A percentile compares a stretch with the other conserved stretches of the same genome.
These are phyloP conservation scores for Hypsibius dujardini DNA, from an alignment of 1,140 invertebrate genomes.

Conservation along the genomic window DNA sequence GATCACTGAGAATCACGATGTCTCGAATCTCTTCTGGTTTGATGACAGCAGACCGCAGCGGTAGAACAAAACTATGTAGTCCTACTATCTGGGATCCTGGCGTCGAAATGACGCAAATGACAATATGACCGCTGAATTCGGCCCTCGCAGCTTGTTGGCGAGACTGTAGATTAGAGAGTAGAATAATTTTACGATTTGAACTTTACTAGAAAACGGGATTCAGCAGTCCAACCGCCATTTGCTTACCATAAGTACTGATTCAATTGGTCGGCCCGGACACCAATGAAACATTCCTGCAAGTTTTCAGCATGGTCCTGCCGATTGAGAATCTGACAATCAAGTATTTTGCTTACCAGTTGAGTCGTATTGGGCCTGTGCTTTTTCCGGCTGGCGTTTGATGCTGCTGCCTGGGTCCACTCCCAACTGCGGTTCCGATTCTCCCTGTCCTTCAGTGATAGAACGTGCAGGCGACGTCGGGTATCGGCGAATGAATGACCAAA, in stretches of 20 bases:
- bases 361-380: neutral
- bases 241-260: neutral
- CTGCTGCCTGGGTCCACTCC: neutral
- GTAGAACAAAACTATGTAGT: slow-evolving; percentile 1
- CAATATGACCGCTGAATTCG: slow-evolving; percentile 11
- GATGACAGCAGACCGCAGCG: neutral
- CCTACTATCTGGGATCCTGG: slow-evolving; percentile 13
- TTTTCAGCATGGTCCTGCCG: neutral
- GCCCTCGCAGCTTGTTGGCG: slow-evolving; percentile 9
- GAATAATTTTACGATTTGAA: neutral
- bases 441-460: neutral
- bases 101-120: neutral
- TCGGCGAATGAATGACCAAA: slow-evolving; percentile 10
- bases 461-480: slow-evolving; percentile 9
- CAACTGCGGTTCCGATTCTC: neutral
- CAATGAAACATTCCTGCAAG: slow-evolving; percentile 15
- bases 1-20: slow-evolving; percentile 8
- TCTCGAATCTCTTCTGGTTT: neutral
- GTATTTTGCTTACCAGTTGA: neutral
- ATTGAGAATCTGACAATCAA: neutral
- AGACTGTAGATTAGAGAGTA: neutral
- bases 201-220: neutral
- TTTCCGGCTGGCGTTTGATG: neutral
- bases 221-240: neutral
- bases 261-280: neutral